Percentiles rank a stretch among this genome's conserved stretches.
phyloP scores from a whole-genome alignment of 92 coral and sea anemone species.

The Chrysogorgia sp. region DNA sequence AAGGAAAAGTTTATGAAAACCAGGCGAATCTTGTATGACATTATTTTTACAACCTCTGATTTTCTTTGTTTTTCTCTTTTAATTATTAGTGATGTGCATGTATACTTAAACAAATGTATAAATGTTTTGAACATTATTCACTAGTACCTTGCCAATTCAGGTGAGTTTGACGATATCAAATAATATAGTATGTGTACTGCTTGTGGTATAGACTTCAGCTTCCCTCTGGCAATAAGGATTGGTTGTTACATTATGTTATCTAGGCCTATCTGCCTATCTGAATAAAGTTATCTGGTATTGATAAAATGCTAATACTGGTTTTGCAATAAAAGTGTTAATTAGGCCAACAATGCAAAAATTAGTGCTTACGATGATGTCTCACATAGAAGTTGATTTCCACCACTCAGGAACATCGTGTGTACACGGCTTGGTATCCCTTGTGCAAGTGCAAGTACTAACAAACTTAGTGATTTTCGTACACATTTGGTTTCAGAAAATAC shows the following conservation, averaged over 20 bases:
- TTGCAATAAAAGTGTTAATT: not conserved
- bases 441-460: constrained; percentile 32
- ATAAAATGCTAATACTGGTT: too few relatives aligned
- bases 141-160: constrained; percentile 46
- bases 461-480: constrained; percentile 35
- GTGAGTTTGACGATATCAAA: constrained; percentile 42
- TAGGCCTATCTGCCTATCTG: too few relatives aligned
- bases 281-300: too few relatives aligned
- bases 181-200: not conserved
- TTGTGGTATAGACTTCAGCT: not conserved
- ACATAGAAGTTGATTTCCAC: constrained; percentile 43
- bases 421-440: constrained; percentile 43
- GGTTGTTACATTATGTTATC: too few relatives aligned
- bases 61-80: too few relatives aligned
- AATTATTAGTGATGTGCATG: too few relatives aligned
- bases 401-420: constrained; percentile 47
- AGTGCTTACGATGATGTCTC: constrained; percentile 49
- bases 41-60: too few relatives aligned
- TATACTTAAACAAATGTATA: too few relatives aligned
- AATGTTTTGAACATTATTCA: too few relatives aligned
- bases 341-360: not conserved
- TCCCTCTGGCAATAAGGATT: not conserved
- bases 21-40: too few relatives aligned
- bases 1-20: too few relatives aligned
- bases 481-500: constrained; percentile 7